These are phyloP conservation scores for Sceloporus tristichus DNA, from an alignment of 2,113 vertebrate genomes.

Conservation along the genomic window DNA sequence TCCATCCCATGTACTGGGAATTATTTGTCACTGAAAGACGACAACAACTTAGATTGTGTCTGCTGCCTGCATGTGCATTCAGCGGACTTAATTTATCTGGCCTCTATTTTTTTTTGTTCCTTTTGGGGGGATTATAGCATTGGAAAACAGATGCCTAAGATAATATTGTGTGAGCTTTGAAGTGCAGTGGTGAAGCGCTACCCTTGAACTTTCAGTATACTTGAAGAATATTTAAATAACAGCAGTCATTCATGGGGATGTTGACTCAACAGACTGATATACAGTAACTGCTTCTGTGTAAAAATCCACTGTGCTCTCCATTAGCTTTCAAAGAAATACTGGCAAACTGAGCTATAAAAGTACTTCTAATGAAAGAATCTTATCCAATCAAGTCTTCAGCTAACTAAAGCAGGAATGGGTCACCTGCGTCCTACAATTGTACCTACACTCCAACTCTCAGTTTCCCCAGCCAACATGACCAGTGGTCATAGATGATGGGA, in stretches of 20 bases:
- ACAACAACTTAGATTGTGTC: not conserved
- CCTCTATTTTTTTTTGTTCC: slow-evolving; percentile 13
- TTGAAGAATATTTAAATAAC: slow-evolving; percentile 9
- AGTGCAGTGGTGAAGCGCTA: not conserved
- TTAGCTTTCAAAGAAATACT: not conserved
- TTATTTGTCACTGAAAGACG: not conserved
- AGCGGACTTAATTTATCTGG: not conserved
- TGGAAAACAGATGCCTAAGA: slow-evolving; percentile 19
- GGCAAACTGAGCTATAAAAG: not conserved
- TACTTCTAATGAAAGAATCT: not conserved
- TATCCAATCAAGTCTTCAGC: not conserved
- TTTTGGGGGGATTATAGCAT: not conserved
- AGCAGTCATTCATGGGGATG: slow-evolving; percentile 4
- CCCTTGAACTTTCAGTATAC: slow-evolving; percentile 3
- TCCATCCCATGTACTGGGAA: not conserved
- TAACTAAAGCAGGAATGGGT: not conserved
- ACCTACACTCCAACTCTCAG: not conserved
- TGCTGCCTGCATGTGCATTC: accelerated
- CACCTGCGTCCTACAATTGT: not conserved
- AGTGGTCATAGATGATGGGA: too few relatives aligned
- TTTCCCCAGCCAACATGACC: not conserved
- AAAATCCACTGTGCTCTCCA: not conserved
- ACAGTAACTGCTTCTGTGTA: not conserved
- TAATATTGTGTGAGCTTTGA: not conserved
- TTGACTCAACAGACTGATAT: not conserved